Conservation (phyloP, 1,140 invertebrate genomes). For the Akabosia matsudoensis region DNA sequence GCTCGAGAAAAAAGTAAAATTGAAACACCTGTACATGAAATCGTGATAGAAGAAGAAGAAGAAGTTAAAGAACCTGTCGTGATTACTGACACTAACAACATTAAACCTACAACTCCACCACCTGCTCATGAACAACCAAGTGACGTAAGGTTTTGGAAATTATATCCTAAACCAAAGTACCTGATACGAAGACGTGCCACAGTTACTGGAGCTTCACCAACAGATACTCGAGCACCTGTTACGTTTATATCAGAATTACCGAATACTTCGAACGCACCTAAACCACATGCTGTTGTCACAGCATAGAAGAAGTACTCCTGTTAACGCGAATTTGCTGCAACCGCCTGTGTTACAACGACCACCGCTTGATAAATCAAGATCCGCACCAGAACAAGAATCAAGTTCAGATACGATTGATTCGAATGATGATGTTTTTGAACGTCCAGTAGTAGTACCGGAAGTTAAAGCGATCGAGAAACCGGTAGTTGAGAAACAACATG, state of each 20-base stretch:
- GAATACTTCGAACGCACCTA: not conserved
- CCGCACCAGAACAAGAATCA: slow-evolving; percentile 11
- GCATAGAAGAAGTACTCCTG: not conserved
- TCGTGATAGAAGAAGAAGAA: slow-evolving; percentile 16
- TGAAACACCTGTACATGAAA: not conserved
- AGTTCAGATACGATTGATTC: not conserved
- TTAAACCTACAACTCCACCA: not conserved
- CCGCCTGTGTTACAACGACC: slow-evolving; percentile 8
- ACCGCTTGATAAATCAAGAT: slow-evolving; percentile 32
- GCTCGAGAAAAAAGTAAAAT: not conserved
- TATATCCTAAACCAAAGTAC: slow-evolving; percentile 42
- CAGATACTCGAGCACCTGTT: slow-evolving; percentile 33
- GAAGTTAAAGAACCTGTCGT: not conserved
- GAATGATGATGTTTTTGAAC: not conserved
- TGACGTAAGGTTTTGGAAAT: slow-evolving; percentile 43
- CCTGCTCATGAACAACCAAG: slow-evolving; percentile 13
- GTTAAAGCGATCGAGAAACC: too few relatives aligned
- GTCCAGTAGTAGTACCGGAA: not conserved
- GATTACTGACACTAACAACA: not conserved
- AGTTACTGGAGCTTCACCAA: slow-evolving; percentile 40
- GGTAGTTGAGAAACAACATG: not conserved
- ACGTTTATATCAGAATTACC: slow-evolving; percentile 27
- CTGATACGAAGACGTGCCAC: slow-evolving; percentile 39
- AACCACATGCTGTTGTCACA: too few relatives aligned
- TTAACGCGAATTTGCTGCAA: not conserved